These are phyloP conservation scores for Tylochromis polylepis DNA, from an alignment of 2,113 vertebrate species.

Conservation along the genomic window DNA sequence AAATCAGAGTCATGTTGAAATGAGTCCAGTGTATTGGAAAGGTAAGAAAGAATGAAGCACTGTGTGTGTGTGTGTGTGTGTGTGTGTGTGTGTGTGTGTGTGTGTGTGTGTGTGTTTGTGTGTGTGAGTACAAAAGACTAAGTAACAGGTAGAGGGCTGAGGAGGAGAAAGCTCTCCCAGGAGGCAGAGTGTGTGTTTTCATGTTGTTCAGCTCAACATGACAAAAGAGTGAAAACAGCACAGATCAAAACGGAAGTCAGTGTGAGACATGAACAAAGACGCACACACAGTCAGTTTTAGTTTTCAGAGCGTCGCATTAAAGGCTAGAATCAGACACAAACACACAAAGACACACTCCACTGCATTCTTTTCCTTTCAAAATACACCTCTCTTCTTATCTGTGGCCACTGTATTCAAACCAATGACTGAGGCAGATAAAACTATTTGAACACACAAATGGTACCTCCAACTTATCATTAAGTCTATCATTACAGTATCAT, in stretches of 20 bases:
- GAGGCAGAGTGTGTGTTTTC: constrained; percentile 28
- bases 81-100: neutral
- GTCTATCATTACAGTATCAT: neutral
- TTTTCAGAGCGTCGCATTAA: neutral
- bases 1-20: too few species aligned
- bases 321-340: neutral
- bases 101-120: neutral
- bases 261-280: constrained; percentile 15
- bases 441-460: neutral
- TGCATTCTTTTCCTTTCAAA: neutral
- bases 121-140: neutral
- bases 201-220: constrained; percentile 38
- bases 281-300: neutral
- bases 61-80: too few species aligned
- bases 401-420: neutral
- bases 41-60: too few species aligned
- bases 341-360: neutral
- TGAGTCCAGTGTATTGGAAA: too few species aligned
- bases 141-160: constrained; percentile 6
- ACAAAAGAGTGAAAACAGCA: constrained; percentile 36
- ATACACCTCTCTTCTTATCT: neutral
- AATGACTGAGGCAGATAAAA: neutral
- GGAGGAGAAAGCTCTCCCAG: constrained; percentile 17
- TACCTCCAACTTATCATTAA: neutral
- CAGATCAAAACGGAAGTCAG: constrained; percentile 35